Percentiles rank a stretch among this genome's conserved stretches.
These are phyloP conservation scores for Saccopteryx leptura DNA, from an alignment of 2,113 vertebrate species.

Conservation along the genomic window DNA sequence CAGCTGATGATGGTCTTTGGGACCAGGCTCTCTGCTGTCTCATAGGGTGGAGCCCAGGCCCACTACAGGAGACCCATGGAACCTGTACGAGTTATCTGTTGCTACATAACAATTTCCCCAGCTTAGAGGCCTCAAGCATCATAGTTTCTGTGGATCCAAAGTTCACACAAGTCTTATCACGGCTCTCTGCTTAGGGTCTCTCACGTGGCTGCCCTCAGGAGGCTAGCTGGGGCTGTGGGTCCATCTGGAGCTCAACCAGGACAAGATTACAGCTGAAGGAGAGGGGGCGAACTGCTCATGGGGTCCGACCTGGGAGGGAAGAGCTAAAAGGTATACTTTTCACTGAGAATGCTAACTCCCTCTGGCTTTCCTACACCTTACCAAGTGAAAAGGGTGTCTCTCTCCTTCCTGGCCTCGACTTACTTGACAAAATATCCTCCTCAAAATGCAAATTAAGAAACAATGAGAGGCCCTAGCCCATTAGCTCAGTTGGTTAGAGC, in stretches of 20 bases:
- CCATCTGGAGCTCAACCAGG: neutral
- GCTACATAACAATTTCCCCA: neutral
- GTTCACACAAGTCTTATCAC: neutral
- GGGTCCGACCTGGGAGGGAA: neutral
- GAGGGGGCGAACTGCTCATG: neutral
- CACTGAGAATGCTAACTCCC: neutral
- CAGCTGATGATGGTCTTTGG: neutral
- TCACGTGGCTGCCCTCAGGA: neutral
- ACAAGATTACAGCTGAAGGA: neutral
- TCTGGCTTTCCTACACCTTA: neutral
- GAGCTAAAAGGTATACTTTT: neutral
- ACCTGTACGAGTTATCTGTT: neutral
- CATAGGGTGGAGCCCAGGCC: neutral
- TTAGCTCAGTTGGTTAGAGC: too few relatives aligned
- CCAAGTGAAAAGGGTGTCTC: neutral
- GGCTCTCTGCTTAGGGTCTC: neutral
- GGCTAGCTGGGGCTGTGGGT: neutral
- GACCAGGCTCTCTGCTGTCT: neutral
- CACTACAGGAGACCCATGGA: neutral
- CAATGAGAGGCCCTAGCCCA: neutral
- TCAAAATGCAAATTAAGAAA: constrained; percentile 16
- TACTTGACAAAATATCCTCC: neutral
- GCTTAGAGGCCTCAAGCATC: neutral
- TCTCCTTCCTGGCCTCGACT: neutral
- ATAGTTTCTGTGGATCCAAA: neutral